Percentiles rank a stretch among this genome's conserved stretches.
Evolutionary conservation across 2,888 invertebrate species (phyloP).

Genomic region (Formica aserva): DNA sequence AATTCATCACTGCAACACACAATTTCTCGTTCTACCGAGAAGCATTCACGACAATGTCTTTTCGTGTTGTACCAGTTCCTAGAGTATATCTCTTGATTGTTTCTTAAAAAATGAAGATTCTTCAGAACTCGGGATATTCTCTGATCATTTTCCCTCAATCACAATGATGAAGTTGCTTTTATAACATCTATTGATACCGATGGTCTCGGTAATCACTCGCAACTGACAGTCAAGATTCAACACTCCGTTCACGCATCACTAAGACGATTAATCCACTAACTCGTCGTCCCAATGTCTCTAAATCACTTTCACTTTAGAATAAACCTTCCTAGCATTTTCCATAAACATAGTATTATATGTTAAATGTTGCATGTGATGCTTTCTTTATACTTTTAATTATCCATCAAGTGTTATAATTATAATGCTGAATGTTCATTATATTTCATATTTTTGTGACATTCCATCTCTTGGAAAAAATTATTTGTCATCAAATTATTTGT

Average conservation of each 20-base stretch:
- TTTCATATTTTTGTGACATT: background rate
- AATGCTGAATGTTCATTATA: slow-evolving; percentile 36
- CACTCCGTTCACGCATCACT: slow-evolving; percentile 33
- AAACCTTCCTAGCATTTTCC: background rate
- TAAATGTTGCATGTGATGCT: slow-evolving; percentile 68
- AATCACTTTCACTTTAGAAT: background rate
- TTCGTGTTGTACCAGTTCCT: background rate
- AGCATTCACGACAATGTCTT: background rate
- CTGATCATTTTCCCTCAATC: background rate
- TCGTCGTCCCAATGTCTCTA: background rate
- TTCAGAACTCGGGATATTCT: background rate
- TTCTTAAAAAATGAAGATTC: background rate
- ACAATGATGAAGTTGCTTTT: background rate
- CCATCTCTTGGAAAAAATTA: background rate
- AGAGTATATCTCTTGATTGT: background rate
- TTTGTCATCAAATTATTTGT: background rate
- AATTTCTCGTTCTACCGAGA: background rate
- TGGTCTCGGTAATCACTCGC: background rate
- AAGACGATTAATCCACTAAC: background rate
- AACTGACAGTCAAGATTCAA: slow-evolving; percentile 10
- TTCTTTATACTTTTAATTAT: slow-evolving; percentile 52
- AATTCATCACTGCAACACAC: slow-evolving; percentile 23
- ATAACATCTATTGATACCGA: too few relatives aligned
- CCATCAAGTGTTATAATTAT: slow-evolving; percentile 25
- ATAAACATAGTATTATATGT: slow-evolving; percentile 34